Conservation (phyloP, 1,140 invertebrate species). For the Eubasilissa regina region DNA sequence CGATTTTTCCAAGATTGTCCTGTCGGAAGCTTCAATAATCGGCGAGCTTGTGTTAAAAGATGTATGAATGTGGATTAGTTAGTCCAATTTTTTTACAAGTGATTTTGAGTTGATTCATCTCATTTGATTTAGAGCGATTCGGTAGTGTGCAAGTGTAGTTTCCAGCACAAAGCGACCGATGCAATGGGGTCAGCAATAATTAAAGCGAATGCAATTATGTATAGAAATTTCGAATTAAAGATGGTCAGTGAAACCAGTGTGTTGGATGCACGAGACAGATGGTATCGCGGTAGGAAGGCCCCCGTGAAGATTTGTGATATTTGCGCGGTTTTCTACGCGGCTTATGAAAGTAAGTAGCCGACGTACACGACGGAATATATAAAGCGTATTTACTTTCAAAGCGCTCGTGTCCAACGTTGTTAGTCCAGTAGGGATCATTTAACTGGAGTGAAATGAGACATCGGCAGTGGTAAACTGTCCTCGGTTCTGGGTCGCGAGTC, state of each 20-base stretch:
- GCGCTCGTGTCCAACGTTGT: background rate
- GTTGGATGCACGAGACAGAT: slow-evolving; percentile 5
- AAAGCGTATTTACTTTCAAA: background rate
- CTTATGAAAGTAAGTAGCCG: background rate
- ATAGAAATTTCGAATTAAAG: slow-evolving; percentile 27
- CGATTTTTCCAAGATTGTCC: no score
- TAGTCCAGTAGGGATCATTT: no score
- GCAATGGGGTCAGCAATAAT: slow-evolving; percentile 38
- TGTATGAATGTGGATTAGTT: no score
- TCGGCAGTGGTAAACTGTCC: no score
- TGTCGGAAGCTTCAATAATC: no score
- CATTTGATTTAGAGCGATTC: slow-evolving; percentile 1
- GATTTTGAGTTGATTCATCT: background rate
- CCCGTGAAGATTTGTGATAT: slow-evolving; percentile 1
- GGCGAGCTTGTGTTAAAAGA: no score
- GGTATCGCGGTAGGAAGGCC: slow-evolving; percentile 7
- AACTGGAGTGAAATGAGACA: no score
- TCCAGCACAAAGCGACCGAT: slow-evolving; percentile 6
- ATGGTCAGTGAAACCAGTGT: slow-evolving; percentile 7
- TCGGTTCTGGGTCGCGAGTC: no score
- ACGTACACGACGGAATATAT: background rate
- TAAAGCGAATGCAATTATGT: slow-evolving; percentile 39
- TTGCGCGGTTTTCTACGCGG: slow-evolving; percentile 5
- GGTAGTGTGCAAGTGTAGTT: background rate
- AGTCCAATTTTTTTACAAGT: no score